These are phyloP conservation scores for Leptinotarsa haldemani DNA, from an alignment of 2,888 invertebrate genomes.

Conservation along the genomic window DNA sequence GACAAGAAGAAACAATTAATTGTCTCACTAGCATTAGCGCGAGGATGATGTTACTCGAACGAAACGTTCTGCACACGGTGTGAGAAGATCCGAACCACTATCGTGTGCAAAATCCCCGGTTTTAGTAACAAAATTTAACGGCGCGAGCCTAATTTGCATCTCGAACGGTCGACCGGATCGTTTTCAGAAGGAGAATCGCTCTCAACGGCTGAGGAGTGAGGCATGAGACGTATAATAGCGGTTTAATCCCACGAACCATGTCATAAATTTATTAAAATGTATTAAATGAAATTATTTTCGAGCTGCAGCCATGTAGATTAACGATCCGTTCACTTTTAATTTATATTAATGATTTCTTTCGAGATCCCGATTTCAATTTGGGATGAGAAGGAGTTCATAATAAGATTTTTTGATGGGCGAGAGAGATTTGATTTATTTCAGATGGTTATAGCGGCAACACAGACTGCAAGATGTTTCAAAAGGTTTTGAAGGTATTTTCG, in stretches of 20 bases:
- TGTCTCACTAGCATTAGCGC: neutral
- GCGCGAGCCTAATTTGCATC: slow-evolving; percentile 63
- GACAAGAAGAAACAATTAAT: neutral
- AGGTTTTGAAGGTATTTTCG: too few species aligned
- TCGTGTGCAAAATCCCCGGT: slow-evolving; percentile 59
- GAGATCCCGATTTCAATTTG: slow-evolving; percentile 4
- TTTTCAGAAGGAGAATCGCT: slow-evolving; percentile 56
- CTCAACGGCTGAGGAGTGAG: slow-evolving; percentile 59
- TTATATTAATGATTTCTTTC: slow-evolving; percentile 8
- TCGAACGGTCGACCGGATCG: slow-evolving; percentile 59
- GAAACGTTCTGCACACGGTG: neutral
- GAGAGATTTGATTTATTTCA: too few species aligned
- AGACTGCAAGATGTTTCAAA: too few species aligned
- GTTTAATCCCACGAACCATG: slow-evolving; percentile 62
- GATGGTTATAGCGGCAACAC: too few species aligned
- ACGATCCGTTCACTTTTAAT: slow-evolving; percentile 40
- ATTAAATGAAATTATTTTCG: slow-evolving; percentile 64
- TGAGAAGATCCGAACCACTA: slow-evolving; percentile 40
- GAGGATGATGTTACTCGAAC: neutral
- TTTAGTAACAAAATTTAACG: slow-evolving; percentile 63
- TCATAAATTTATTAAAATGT: slow-evolving; percentile 66
- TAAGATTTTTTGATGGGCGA: too few species aligned
- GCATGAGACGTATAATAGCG: slow-evolving; percentile 64
- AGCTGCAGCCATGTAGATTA: slow-evolving; percentile 45
- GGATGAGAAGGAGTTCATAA: too few species aligned